Conservation (phyloP, 1,140 invertebrate genomes). For the Oedothorax gibbosus region DNA sequence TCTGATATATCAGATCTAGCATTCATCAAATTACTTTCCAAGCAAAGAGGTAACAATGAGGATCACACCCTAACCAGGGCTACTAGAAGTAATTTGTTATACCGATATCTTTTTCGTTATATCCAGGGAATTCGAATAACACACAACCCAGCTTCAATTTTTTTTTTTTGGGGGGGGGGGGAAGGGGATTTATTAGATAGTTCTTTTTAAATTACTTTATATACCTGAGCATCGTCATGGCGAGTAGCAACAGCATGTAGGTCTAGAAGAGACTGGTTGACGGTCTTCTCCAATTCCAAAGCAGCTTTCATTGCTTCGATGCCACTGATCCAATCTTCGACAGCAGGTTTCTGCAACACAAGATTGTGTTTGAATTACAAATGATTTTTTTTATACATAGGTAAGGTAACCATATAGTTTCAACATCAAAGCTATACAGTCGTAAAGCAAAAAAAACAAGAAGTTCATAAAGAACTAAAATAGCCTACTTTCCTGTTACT, state of each 20-base stretch:
- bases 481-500: too few species aligned
- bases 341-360: conserved; percentile 70
- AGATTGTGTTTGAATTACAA: neutral
- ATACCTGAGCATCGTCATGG: conserved; percentile 69
- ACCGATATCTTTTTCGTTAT: neutral
- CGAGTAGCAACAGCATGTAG: conserved; percentile 69
- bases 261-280: conserved; percentile 73
- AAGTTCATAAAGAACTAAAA: too few species aligned
- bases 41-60: too few species aligned
- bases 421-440: neutral
- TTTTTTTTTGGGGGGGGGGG: too few species aligned
- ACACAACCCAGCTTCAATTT: neutral
- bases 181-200: too few species aligned
- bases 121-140: neutral
- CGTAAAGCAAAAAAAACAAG: too few species aligned
- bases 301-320: conserved; percentile 74
- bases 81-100: too few species aligned
- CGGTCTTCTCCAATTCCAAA: conserved; percentile 74
- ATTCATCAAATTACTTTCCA: too few species aligned
- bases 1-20: too few species aligned
- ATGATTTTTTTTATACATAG: neutral
- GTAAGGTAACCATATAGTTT: neutral
- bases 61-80: too few species aligned
- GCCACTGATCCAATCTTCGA: conserved; percentile 73
- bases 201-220: too few species aligned